Conservation (phyloP, 64 coral and sea anemone genomes). For the Montipora capricornis region DNA sequence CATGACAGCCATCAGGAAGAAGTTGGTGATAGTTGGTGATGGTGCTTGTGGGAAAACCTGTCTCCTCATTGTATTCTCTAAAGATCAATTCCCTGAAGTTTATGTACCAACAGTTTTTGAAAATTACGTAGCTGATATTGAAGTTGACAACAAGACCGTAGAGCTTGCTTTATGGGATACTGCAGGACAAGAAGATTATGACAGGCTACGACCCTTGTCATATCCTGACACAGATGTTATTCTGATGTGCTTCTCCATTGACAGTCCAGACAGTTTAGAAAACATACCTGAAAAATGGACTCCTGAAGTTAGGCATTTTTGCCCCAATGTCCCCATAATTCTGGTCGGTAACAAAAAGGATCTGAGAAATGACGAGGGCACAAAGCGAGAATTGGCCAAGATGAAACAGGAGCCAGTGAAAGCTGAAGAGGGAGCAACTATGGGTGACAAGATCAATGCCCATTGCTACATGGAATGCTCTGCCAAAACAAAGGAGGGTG, state of each 20-base stretch:
- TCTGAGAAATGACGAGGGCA: slow-evolving; percentile 96
- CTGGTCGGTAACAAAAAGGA: slow-evolving; percentile 99
- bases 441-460: slow-evolving; percentile 89
- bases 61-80: slow-evolving; percentile 97
- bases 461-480: slow-evolving; percentile 97
- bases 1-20: slow-evolving; percentile 97
- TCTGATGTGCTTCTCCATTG: slow-evolving; percentile 97
- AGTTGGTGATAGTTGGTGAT: slow-evolving; percentile 99
- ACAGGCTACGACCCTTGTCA: slow-evolving; percentile 92
- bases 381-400: slow-evolving; percentile 93
- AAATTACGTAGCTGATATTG: slow-evolving; percentile 98
- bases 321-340: slow-evolving; percentile 98
- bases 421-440: slow-evolving; percentile 66
- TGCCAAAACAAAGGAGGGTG: slow-evolving; percentile 97
- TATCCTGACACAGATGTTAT: slow-evolving; percentile 97
- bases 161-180: slow-evolving; percentile 99
- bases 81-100: slow-evolving; percentile 98
- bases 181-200: slow-evolving; percentile 95
- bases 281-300: slow-evolving; percentile 99
- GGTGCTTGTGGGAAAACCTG: slow-evolving; percentile 99
- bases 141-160: slow-evolving; percentile 93
- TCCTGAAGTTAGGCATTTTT: slow-evolving; percentile 97
- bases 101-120: slow-evolving; percentile 99
- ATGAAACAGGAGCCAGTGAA: slow-evolving; percentile 99
- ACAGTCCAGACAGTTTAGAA: slow-evolving; percentile 94